phyloP scores from a whole-genome alignment of 2,113 vertebrate species.

The Taxidea taxus region DNA sequence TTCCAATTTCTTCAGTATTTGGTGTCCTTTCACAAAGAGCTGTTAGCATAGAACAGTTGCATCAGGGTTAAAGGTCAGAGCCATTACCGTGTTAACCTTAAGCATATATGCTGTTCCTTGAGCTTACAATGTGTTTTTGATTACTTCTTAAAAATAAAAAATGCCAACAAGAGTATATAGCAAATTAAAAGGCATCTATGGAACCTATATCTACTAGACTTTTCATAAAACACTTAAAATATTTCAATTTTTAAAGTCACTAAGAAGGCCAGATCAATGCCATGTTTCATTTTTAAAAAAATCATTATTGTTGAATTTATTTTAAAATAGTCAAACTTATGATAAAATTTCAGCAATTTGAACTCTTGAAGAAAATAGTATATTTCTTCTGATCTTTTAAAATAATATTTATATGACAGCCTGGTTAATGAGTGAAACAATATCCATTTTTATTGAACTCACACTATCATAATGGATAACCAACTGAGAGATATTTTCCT shows the following conservation, averaged over 20 bases:
- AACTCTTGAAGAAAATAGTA: neutral
- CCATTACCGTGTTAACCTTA: constrained; percentile 85
- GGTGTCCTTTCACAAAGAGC: constrained; percentile 83
- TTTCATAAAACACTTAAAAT: constrained; percentile 69
- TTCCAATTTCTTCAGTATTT: constrained; percentile 84
- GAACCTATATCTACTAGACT: constrained; percentile 73
- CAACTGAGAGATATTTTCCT: constrained; percentile 71
- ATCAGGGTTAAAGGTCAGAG: constrained; percentile 85
- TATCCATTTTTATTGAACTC: constrained; percentile 67
- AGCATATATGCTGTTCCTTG: constrained; percentile 77
- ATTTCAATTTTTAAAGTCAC: constrained; percentile 32
- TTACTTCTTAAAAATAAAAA: constrained; percentile 82
- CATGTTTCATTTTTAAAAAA: constrained; percentile 52
- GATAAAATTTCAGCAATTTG: constrained; percentile 29
- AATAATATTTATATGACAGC: constrained; percentile 11
- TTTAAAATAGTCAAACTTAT: constrained; percentile 42
- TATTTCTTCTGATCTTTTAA: constrained; percentile 27
- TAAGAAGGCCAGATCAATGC: neutral
- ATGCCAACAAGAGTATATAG: constrained; percentile 77
- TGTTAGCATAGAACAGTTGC: constrained; percentile 83
- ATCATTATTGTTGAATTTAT: neutral
- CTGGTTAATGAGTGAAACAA: neutral
- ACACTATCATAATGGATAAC: constrained; percentile 68
- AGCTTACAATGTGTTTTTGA: constrained; percentile 81
- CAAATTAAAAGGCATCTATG: constrained; percentile 77